A percentile compares a stretch with the other conserved stretches of the same genome.
Conservation (phyloP, 1,140 invertebrate species). For the Lutraria rhynchaena region DNA sequence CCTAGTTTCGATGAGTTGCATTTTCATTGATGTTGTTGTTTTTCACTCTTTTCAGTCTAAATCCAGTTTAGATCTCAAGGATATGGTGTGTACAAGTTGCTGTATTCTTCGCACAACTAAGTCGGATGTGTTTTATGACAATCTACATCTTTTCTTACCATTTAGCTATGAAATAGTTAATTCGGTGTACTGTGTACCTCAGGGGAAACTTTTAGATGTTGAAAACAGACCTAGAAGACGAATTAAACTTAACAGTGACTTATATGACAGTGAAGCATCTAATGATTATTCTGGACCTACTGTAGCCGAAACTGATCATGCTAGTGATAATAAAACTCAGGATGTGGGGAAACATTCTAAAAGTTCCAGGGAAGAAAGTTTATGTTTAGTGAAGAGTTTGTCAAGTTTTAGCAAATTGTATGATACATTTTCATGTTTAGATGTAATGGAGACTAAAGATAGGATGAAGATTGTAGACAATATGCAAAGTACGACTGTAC, state of each 20-base stretch:
- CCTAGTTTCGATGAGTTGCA: too few relatives aligned
- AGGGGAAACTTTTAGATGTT: background rate
- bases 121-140: constrained; percentile 46
- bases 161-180: constrained; percentile 27
- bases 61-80: background rate
- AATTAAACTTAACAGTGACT: constrained; percentile 56
- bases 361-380: constrained; percentile 23
- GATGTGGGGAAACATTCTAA: background rate
- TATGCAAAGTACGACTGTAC: background rate
- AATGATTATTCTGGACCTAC: constrained; percentile 27
- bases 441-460: constrained; percentile 31
- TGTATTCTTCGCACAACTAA: constrained; percentile 8
- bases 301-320: background rate
- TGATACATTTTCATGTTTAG: constrained; percentile 59
- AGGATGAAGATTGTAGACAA: constrained; percentile 9
- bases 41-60: background rate
- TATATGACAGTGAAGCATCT: constrained; percentile 66
- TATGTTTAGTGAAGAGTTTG: constrained; percentile 51
- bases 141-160: constrained; percentile 60
- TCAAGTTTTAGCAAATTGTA: constrained; percentile 61
- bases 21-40: too few relatives aligned
- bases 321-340: background rate
- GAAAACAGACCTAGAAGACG: constrained; percentile 9
- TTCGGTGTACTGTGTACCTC: background rate
- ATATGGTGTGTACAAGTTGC: constrained; percentile 26